phyloP scores from a whole-genome alignment of 2,797 vertebrate genomes.

The Rhinatrema bivittatum region DNA sequence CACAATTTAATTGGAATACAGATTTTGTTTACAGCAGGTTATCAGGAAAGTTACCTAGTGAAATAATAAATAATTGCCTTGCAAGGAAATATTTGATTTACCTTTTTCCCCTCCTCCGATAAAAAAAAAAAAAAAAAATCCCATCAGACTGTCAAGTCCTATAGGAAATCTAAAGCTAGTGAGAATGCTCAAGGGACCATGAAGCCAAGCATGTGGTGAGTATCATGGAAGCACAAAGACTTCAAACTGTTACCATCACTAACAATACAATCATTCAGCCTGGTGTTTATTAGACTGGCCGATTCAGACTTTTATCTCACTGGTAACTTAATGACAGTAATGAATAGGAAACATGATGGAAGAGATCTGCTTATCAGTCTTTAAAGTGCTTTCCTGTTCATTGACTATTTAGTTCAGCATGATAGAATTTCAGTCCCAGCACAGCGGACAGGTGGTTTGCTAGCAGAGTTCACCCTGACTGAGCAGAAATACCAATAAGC shows the following conservation, averaged over 20 bases:
- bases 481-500: conserved; percentile 2
- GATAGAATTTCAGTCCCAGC: conserved; percentile 6
- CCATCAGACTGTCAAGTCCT: too few relatives aligned
- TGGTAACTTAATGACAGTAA: not conserved
- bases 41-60: too few relatives aligned
- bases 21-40: too few relatives aligned
- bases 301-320: not conserved
- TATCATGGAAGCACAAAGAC: accelerated
- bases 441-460: not conserved
- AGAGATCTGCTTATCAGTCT: conserved; percentile 2
- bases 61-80: too few relatives aligned
- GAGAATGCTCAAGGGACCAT: accelerated
- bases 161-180: not conserved
- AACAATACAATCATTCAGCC: accelerated
- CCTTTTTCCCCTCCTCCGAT: too few relatives aligned
- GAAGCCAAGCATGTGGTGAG: not conserved
- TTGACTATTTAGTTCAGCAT: conserved; percentile 6
- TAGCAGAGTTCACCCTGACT: not conserved
- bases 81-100: too few relatives aligned
- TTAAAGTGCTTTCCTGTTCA: conserved; percentile 3
- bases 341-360: conserved; percentile 8
- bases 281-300: accelerated
- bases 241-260: not conserved
- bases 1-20: too few relatives aligned
- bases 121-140: too few relatives aligned